phyloP scores from a whole-genome alignment of 2,113 vertebrate species.

The Nyctibius bracteatus region DNA sequence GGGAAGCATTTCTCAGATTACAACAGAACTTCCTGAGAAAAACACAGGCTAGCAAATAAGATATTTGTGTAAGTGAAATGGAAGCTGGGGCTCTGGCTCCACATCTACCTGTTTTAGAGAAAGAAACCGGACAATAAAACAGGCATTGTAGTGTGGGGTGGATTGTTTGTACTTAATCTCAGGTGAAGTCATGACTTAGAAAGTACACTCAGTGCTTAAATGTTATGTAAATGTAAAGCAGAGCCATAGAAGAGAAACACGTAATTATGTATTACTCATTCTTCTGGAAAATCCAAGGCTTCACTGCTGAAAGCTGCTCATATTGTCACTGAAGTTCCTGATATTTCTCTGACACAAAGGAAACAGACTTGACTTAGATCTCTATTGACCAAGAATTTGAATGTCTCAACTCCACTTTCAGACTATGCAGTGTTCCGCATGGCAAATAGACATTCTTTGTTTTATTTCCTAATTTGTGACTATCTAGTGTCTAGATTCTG shows the following conservation, averaged over 20 bases:
- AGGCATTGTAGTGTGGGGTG: not conserved
- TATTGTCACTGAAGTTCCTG: not conserved
- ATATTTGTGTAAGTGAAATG: not conserved
- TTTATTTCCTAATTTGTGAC: not conserved
- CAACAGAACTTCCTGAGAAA: not conserved
- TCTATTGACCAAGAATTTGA: not conserved
- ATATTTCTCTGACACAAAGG: not conserved
- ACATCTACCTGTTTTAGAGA: not conserved
- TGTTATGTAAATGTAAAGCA: not conserved
- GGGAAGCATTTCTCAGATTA: not conserved
- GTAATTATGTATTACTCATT: constrained; percentile 33
- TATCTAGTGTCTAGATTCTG: not conserved
- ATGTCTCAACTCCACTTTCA: not conserved
- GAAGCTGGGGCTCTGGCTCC: not conserved
- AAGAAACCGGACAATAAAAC: not conserved
- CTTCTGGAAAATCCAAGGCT: constrained; percentile 4
- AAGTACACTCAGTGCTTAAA: not conserved
- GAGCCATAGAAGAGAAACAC: not conserved
- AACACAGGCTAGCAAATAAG: not conserved
- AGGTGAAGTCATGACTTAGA: not conserved
- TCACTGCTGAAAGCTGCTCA: not conserved
- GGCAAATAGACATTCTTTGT: not conserved
- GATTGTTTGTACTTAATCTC: not conserved
- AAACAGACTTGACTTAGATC: not conserved
- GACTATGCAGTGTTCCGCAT: not conserved